Conservation (phyloP, 2,888 invertebrate genomes). For the Gortyna flavago region DNA sequence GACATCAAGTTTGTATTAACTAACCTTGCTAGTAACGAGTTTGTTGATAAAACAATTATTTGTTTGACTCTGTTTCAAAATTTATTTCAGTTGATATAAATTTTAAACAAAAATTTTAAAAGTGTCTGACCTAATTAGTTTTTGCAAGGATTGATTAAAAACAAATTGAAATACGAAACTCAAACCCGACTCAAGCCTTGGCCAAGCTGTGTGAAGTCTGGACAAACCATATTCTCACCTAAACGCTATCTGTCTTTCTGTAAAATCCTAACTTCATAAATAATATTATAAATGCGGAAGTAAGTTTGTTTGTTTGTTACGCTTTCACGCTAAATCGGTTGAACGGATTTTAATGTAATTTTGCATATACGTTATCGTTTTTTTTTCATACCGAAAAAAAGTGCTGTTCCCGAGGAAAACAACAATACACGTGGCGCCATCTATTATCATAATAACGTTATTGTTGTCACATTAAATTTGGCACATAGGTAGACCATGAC, state of each 20-base stretch:
- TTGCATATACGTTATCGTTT: too few species aligned
- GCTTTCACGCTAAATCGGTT: too few species aligned
- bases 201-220: not conserved
- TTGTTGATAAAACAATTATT: slow-evolving; percentile 20
- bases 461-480: too few species aligned
- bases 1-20: slow-evolving; percentile 8
- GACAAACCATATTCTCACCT: not conserved
- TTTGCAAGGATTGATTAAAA: not conserved
- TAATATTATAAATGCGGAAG: too few species aligned
- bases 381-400: too few species aligned
- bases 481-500: too few species aligned
- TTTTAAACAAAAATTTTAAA: slow-evolving; percentile 9
- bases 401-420: too few species aligned
- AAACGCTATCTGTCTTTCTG: not conserved
- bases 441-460: too few species aligned
- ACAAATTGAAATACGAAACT: not conserved
- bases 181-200: not conserved
- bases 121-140: slow-evolving; percentile 8
- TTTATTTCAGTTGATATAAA: not conserved
- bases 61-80: not conserved
- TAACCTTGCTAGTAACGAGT: slow-evolving; percentile 7
- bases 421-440: too few species aligned
- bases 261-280: too few species aligned
- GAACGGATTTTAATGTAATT: too few species aligned
- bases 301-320: too few species aligned